Evolutionary conservation across 2,797 vertebrate species (phyloP).

Genomic region (Cyclura pinguis): DNA sequence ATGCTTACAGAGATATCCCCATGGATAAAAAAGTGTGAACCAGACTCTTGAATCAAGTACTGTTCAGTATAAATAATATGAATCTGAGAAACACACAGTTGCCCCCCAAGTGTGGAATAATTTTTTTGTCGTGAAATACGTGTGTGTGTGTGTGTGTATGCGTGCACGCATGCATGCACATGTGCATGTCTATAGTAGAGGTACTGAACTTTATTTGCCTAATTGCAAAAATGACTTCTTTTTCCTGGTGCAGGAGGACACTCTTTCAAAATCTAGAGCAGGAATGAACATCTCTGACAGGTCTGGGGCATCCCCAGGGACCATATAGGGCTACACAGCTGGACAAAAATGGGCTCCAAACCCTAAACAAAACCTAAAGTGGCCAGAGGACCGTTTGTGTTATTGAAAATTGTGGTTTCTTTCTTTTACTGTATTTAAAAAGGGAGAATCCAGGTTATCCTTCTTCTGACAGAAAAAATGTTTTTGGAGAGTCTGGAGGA

Average conservation of each 20-base stretch:
- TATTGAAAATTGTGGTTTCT: not conserved
- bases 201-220: not conserved
- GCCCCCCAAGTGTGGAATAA: not conserved
- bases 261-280: not conserved
- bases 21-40: not conserved
- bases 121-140: no score
- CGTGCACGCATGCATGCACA: no score
- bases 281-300: no score
- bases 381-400: no score
- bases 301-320: no score
- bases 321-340: no score
- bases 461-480: no score
- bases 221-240: not conserved
- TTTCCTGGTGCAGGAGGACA: not conserved
- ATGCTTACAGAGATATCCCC: not conserved
- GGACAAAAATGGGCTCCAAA: no score
- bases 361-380: no score
- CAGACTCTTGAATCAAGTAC: not conserved
- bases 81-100: not conserved
- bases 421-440: not conserved
- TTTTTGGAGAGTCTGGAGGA: no score
- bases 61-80: not conserved
- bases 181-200: not conserved
- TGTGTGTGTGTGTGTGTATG: not conserved
- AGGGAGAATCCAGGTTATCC: no score